A percentile compares a stretch with the other conserved stretches of the same genome.
phyloP scores from a whole-genome alignment of 2,113 vertebrate genomes.

The Coreoperca whiteheadi region DNA sequence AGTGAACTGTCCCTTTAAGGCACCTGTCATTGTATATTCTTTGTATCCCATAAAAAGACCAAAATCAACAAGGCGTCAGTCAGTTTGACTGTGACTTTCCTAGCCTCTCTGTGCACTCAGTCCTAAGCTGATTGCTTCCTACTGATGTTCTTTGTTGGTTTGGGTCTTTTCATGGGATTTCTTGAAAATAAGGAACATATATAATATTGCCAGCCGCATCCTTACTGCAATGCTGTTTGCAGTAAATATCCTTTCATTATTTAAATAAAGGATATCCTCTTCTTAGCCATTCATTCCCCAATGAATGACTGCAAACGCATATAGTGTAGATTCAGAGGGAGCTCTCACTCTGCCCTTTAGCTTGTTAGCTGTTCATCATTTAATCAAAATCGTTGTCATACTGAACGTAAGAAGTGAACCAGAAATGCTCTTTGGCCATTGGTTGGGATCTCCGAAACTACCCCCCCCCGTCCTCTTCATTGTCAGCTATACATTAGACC shows the following conservation, averaged over 20 bases:
- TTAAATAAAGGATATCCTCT: background rate
- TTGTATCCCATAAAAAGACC: too few species aligned
- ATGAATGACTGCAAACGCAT: constrained; percentile 1
- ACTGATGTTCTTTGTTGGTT: background rate
- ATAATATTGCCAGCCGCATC: constrained; percentile 5
- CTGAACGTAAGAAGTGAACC: background rate
- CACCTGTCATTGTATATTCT: too few species aligned
- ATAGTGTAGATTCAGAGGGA: constrained; percentile 12
- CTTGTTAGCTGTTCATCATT: constrained; percentile 7
- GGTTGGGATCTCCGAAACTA: constrained; percentile 3
- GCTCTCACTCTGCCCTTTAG: constrained; percentile 13
- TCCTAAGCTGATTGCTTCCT: too few species aligned
- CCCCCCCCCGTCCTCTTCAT: too few species aligned
- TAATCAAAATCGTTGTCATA: constrained; percentile 28
- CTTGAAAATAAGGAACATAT: background rate
- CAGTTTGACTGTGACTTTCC: too few species aligned
- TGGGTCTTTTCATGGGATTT: constrained; percentile 22
- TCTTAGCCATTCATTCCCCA: background rate
- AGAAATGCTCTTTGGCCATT: background rate
- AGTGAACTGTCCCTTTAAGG: too few species aligned
- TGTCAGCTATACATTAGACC: background rate
- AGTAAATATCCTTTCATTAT: background rate
- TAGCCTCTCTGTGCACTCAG: too few species aligned
- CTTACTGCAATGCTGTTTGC: constrained; percentile 4
- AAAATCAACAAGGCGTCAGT: too few species aligned